Conservation (phyloP, 2,888 invertebrate genomes). For the Sarcophaga rosellei region DNA sequence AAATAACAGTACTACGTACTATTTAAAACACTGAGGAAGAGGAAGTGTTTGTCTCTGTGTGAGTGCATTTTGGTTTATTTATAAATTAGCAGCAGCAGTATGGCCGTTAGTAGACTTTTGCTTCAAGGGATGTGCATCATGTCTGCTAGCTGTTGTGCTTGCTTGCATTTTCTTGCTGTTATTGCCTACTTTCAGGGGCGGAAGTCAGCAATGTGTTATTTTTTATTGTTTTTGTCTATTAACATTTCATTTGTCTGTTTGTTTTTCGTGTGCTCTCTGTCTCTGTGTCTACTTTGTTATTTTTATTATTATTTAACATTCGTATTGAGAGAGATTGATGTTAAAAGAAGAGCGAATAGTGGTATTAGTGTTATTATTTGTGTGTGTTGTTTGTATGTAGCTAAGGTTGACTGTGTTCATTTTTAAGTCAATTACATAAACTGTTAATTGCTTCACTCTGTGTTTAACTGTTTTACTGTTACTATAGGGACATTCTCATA, state of each 20-base stretch:
- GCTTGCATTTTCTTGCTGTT: too few species aligned
- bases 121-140: not conserved
- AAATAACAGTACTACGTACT: too few species aligned
- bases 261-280: not conserved
- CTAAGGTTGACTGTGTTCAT: conserved; percentile 75
- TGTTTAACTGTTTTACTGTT: conserved; percentile 24
- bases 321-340: not conserved
- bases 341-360: too few species aligned
- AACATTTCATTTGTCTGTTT: too few species aligned
- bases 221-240: not conserved
- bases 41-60: too few species aligned
- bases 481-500: not conserved
- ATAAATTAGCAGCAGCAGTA: not conserved
- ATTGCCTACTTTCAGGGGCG: not conserved
- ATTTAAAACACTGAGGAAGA: too few species aligned
- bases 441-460: conserved; percentile 77
- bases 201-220: not conserved
- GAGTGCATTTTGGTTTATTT: not conserved
- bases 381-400: conserved; percentile 40
- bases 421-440: conserved; percentile 79
- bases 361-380: not conserved
- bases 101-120: not conserved
- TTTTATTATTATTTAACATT: conserved; percentile 1
- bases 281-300: not conserved
- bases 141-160: not conserved